phyloP scores from a whole-genome alignment of 2,888 invertebrate species.

The Biston stratarius region DNA sequence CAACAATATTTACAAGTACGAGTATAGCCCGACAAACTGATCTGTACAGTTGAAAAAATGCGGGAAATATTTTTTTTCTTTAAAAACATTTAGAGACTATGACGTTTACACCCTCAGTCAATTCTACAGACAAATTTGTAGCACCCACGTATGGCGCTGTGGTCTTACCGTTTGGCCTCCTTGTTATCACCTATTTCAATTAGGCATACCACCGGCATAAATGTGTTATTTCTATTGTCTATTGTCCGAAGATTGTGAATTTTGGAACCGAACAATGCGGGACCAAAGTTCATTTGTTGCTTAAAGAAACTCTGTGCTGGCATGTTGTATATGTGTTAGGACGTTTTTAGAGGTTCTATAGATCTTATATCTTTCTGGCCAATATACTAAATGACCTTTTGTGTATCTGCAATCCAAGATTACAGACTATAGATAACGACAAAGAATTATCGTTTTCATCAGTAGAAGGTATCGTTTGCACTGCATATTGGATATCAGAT shows the following conservation, averaged over 20 bases:
- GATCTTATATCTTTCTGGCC: slow-evolving; percentile 41
- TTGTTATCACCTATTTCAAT: slow-evolving; percentile 69
- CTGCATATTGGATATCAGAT: slow-evolving; percentile 28
- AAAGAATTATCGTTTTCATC: neutral
- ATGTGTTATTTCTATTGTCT: slow-evolving; percentile 61
- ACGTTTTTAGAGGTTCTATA: slow-evolving; percentile 46
- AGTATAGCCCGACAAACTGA: neutral
- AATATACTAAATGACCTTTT: slow-evolving; percentile 1
- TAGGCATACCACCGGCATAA: slow-evolving; percentile 69
- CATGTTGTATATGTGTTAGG: slow-evolving; percentile 81
- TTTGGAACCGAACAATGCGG: slow-evolving; percentile 40
- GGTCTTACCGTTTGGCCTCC: slow-evolving; percentile 60
- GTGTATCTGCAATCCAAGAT: slow-evolving; percentile 20
- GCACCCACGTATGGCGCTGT: slow-evolving; percentile 54
- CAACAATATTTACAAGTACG: slow-evolving; percentile 31
- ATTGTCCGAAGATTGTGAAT: slow-evolving; percentile 54
- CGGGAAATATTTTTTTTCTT: neutral
- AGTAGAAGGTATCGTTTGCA: neutral
- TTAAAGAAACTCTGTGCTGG: slow-evolving; percentile 50
- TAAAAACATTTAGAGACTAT: neutral
- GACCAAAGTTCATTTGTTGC: slow-evolving; percentile 45
- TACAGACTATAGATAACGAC: neutral
- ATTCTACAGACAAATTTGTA: neutral
- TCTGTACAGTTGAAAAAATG: neutral
- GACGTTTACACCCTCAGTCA: neutral